Conservation (phyloP, 2,888 invertebrate genomes). For the Cerastoderma edule region DNA sequence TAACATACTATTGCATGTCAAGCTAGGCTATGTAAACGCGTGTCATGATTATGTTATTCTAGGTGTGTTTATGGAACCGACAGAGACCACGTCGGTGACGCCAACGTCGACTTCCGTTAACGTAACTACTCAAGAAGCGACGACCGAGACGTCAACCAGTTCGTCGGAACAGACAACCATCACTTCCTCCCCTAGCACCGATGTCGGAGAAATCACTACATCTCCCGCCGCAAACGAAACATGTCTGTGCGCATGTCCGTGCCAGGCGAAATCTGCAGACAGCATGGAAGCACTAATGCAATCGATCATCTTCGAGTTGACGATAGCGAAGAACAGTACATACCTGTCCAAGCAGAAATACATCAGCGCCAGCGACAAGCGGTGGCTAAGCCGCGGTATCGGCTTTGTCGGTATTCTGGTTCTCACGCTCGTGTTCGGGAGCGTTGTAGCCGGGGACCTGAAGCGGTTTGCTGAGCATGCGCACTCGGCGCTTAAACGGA, state of each 20-base stretch:
- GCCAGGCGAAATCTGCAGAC: conserved; percentile 12
- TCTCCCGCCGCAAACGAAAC: neutral
- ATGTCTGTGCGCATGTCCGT: conserved; percentile 24
- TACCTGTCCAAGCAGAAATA: conserved; percentile 29
- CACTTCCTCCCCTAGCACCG: neutral
- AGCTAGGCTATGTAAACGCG: no score
- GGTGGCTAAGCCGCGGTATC: conserved; percentile 39
- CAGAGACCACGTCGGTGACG: neutral
- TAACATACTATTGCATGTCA: no score
- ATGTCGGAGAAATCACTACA: neutral
- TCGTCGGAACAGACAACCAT: neutral
- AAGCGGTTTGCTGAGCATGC: conserved; percentile 18
- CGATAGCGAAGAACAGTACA: conserved; percentile 25
- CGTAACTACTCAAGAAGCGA: neutral
- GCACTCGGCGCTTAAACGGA: neutral
- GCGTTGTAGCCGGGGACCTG: conserved; percentile 36
- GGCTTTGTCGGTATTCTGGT: conserved; percentile 41
- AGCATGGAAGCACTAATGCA: conserved; percentile 9
- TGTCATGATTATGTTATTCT: no score
- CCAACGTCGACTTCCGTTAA: neutral
- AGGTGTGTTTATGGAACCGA: neutral
- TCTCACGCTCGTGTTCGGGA: conserved; percentile 41
- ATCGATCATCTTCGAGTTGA: conserved; percentile 15
- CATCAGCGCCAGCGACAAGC: conserved; percentile 34
- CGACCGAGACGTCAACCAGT: neutral